These are phyloP conservation scores for Leucoraja ocellata DNA, from an alignment of 2,797 vertebrate genomes.

Conservation along the genomic window DNA sequence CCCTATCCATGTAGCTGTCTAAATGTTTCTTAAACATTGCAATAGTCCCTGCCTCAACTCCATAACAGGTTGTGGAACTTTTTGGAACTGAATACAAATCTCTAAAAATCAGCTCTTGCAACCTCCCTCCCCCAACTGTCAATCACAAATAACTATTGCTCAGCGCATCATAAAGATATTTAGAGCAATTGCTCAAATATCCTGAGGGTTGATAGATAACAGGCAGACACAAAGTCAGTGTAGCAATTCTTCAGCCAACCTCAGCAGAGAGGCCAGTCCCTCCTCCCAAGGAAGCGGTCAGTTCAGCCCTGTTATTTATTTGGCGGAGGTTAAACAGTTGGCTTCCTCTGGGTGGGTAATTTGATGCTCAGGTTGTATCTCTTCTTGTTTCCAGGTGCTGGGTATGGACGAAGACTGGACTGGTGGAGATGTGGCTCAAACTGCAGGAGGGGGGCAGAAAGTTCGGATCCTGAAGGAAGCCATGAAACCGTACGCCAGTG, in stretches of 20 bases:
- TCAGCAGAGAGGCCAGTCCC: neutral
- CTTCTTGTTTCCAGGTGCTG: constrained; percentile 62
- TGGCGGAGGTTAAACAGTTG: neutral
- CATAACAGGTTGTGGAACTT: neutral
- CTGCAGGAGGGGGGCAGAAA: constrained; percentile 81
- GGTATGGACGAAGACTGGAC: constrained; percentile 76
- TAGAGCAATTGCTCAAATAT: neutral
- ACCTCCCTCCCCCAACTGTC: neutral
- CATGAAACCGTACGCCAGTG: constrained; percentile 60
- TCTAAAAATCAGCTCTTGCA: neutral
- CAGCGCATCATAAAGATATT: neutral
- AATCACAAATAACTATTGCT: neutral
- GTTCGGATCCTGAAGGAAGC: constrained; percentile 75
- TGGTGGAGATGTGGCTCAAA: constrained; percentile 59
- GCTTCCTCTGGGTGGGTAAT: neutral
- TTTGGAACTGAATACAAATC: neutral
- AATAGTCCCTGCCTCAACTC: too few relatives aligned
- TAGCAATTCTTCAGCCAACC: neutral
- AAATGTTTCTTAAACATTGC: too few relatives aligned
- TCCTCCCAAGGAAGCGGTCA: neutral
- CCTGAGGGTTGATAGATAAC: neutral
- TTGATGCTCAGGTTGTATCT: neutral
- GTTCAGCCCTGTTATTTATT: neutral
- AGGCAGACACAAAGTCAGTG: neutral
- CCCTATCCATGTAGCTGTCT: too few relatives aligned